Conservation (phyloP, 2,888 invertebrate genomes). For the Formica aserva region DNA sequence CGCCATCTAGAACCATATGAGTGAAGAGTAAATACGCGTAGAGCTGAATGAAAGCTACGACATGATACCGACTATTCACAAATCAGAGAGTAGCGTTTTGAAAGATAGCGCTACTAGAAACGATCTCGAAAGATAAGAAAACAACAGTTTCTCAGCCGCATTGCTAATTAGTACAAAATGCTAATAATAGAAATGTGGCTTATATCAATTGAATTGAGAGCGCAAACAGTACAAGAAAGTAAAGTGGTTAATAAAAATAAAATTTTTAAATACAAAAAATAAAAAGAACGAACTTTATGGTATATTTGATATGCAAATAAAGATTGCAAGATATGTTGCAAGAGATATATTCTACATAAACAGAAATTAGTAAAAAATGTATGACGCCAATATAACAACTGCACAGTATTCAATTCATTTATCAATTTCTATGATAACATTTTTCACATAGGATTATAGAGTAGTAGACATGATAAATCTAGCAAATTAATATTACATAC, state of each 20-base stretch:
- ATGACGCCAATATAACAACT: background rate
- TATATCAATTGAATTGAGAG: background rate
- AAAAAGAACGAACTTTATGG: background rate
- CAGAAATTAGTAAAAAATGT: background rate
- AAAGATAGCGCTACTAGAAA: background rate
- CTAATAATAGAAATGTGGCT: background rate
- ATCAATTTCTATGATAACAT: conserved; percentile 28
- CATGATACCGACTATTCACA: conserved; percentile 49
- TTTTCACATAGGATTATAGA: background rate
- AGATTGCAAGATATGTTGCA: background rate
- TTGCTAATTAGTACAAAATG: background rate
- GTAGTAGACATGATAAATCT: conserved; percentile 12
- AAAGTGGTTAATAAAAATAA: background rate
- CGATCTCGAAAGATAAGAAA: background rate
- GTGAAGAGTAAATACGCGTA: conserved; percentile 26
- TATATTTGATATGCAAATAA: background rate
- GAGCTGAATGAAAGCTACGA: background rate
- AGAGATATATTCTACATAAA: background rate
- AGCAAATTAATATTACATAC: conserved; percentile 23
- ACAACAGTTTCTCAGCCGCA: background rate
- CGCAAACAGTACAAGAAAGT: background rate
- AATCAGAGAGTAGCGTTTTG: conserved; percentile 9
- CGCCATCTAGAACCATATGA: conserved; percentile 62
- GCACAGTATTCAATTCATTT: background rate
- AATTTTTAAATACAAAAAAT: background rate